phyloP scores from a whole-genome alignment of 2,888 invertebrate species.

The Clivina fossor region DNA sequence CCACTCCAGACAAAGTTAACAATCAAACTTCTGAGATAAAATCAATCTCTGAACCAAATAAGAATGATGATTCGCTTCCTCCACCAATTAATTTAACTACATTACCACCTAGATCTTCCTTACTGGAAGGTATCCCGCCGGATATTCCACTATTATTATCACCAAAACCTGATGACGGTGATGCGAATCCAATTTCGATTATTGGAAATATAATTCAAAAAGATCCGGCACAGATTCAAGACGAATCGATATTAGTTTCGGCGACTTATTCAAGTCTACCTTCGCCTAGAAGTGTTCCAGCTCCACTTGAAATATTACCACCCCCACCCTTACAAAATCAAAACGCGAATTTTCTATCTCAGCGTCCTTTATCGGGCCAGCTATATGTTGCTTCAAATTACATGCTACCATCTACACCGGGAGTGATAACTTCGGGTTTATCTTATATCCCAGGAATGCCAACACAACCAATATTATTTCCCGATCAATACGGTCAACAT shows the following conservation, averaged over 20 bases:
- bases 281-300: conserved; percentile 20
- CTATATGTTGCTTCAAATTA: no score
- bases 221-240: no score
- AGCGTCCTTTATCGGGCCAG: no score
- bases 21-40: background rate
- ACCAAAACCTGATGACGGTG: background rate
- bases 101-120: conserved; percentile 46
- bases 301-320: conserved; percentile 11
- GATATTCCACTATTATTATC: conserved; percentile 2
- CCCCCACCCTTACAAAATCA: no score
- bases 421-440: no score
- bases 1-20: background rate
- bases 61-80: conserved; percentile 48
- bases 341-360: no score
- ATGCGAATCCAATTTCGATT: conserved; percentile 7
- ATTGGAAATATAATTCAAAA: conserved; percentile 13
- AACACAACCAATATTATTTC: no score
- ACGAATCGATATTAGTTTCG: conserved; percentile 3
- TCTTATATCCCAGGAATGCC: no score
- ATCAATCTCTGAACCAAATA: background rate
- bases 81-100: conserved; percentile 58
- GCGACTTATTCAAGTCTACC: conserved; percentile 19
- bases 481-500: no score
- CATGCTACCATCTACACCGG: no score
- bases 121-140: conserved; percentile 16